Base-by-base conservation (phyloP, 53 echinoderm and acorn worm species). In the Crossaster papposus region DNA sequence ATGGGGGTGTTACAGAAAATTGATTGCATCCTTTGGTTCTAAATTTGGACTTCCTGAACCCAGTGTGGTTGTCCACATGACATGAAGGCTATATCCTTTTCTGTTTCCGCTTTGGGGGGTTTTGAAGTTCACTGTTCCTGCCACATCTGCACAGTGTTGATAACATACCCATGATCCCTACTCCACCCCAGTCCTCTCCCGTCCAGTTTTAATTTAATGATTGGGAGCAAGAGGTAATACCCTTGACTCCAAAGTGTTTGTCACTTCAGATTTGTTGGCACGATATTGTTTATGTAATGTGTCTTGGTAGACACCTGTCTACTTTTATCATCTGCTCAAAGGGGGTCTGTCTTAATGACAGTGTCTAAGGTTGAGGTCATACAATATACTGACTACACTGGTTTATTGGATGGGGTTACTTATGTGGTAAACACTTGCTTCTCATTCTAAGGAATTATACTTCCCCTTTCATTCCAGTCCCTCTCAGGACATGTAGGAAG, bases 131-230 rank as follows among this genome's bases (percentile, higher is more conserved):
- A 7, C 50, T n/a, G 51, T 84, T 35, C 65, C 72, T 6, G 50
- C 30, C 44, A 53, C 84, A 84, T 84, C 84, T 84, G 84, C 72
- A 52, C 18, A 72, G 84, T 84, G 84, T 84, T 84, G 84, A 84
- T 84, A 84, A 84, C 84, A 84, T 55, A 30, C 50, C 28, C 0
- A 28, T 51, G 78, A 84, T 72, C 23, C 54, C 28, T 26, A 52
- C 29, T 79, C 55, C 30, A 29, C 44, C 37, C 74, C 23, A 22
- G 50, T 51, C 71, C 53, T 44, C 73, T 54, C 84, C 84, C 84
- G 36, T 73, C 84, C 72, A 33, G 73, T 72, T 83, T 35, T 72
- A 83, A 83, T 83, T 83, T 38, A 83, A 51, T 30, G 72, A 37
- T 31, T 3, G 65, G 32, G 71, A 18, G 52, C 18, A 26, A 68